phyloP scores from a whole-genome alignment of 2,888 invertebrate genomes.

The Machimus rusticus region DNA sequence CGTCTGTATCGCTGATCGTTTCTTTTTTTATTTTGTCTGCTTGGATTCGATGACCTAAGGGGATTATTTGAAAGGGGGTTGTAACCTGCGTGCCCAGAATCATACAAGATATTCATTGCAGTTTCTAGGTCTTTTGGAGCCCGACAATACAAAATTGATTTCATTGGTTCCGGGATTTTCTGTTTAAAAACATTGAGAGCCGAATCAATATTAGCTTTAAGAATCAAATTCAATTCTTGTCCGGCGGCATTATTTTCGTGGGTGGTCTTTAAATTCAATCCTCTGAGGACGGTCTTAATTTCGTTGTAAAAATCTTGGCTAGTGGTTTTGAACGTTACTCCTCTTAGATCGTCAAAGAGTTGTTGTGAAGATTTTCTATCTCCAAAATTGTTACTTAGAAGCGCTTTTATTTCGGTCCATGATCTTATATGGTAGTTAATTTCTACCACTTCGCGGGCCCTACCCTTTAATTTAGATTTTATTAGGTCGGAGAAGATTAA shows the following conservation, averaged over 20 bases:
- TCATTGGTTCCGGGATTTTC: slow-evolving; percentile 19
- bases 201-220: neutral
- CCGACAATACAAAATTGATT: neutral
- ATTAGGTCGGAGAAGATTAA: no score
- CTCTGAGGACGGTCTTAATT: neutral
- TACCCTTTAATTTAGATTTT: no score
- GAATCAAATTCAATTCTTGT: neutral
- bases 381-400: no score
- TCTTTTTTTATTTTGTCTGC: neutral
- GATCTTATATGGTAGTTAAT: no score
- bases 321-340: neutral
- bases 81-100: neutral
- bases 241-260: neutral
- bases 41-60: neutral
- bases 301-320: neutral
- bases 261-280: neutral
- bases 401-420: no score
- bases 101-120: neutral
- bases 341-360: no score
- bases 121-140: neutral
- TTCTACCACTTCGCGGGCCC: no score
- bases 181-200: neutral
- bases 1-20: neutral
- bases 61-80: neutral
- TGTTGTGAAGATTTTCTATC: no score